Conservation (phyloP, 1,140 invertebrate species). For the Akabosia matsudoensis region DNA sequence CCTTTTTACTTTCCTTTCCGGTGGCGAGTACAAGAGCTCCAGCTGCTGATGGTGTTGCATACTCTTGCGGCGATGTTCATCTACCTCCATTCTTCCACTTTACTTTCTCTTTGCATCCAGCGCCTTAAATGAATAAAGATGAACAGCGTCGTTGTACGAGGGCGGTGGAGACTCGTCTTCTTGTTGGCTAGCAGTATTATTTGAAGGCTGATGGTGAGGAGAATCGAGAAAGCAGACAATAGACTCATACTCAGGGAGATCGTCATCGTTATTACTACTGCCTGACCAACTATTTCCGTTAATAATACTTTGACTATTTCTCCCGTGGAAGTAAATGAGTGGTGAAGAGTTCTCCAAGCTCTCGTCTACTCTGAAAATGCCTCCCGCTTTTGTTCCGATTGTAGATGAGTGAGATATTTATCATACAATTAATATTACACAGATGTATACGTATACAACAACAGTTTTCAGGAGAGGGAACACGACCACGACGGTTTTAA, state of each 20-base stretch:
- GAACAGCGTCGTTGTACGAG: neutral
- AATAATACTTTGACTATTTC: neutral
- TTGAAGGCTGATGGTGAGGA: neutral
- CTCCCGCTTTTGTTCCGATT: neutral
- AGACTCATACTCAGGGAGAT: conserved; percentile 5
- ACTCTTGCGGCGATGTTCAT: neutral
- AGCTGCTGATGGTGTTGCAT: conserved; percentile 13
- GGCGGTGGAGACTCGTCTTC: conserved; percentile 4
- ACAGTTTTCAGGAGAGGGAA: no score
- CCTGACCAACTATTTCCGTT: conserved; percentile 6
- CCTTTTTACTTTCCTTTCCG: conserved; percentile 6
- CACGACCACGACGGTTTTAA: no score
- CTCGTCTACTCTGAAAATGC: neutral
- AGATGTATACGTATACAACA: no score
- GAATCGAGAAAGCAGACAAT: neutral
- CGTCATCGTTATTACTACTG: conserved; percentile 3
- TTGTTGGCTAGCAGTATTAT: no score
- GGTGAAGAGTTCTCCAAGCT: neutral
- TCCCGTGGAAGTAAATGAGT: neutral
- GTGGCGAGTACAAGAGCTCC: neutral
- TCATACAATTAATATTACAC: no score
- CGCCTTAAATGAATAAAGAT: conserved; percentile 12
- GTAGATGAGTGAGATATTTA: no score
- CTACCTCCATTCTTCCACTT: neutral
- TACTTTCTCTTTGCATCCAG: neutral